phyloP scores from a whole-genome alignment of 2,797 vertebrate genomes.

The Eulemur rubriventer region DNA sequence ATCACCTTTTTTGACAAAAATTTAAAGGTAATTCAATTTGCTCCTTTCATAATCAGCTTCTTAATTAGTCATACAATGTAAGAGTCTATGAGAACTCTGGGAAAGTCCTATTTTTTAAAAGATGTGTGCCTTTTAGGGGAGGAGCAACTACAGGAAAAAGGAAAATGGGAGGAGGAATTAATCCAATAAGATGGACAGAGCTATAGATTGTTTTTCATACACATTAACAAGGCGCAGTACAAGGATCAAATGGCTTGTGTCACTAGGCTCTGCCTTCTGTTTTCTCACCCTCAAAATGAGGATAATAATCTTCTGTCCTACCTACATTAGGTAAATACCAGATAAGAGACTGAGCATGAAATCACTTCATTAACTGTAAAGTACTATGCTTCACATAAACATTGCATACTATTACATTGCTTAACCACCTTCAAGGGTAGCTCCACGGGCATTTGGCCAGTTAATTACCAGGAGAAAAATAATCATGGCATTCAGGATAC shows the following conservation, averaged over 20 bases:
- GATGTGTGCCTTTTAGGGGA: not conserved
- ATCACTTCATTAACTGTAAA: conserved; percentile 19
- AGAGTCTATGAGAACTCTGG: not conserved
- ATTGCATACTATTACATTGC: not conserved
- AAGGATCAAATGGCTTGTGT: not conserved
- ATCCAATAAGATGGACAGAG: not conserved
- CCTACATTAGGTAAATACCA: not conserved
- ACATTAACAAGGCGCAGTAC: not conserved
- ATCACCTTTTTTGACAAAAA: conserved; percentile 32
- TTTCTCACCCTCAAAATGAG: not conserved
- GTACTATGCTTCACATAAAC: conserved; percentile 7
- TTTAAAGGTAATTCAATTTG: conserved; percentile 50
- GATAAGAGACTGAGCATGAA: conserved; percentile 10
- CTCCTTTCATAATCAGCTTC: not conserved
- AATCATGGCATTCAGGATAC: conserved; percentile 34
- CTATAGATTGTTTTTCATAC: not conserved
- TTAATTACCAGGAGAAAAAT: conserved; percentile 55
- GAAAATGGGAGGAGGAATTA: not conserved
- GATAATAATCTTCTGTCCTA: not conserved
- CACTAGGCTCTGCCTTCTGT: not conserved
- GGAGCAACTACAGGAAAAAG: not conserved
- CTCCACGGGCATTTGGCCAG: not conserved
- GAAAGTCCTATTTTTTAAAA: not conserved
- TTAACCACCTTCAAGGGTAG: conserved; percentile 35
- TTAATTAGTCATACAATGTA: not conserved